Percentiles rank a stretch among this genome's conserved stretches.
Conservation (phyloP, 2,797 vertebrate genomes). For the Sarcoramphus papa region DNA sequence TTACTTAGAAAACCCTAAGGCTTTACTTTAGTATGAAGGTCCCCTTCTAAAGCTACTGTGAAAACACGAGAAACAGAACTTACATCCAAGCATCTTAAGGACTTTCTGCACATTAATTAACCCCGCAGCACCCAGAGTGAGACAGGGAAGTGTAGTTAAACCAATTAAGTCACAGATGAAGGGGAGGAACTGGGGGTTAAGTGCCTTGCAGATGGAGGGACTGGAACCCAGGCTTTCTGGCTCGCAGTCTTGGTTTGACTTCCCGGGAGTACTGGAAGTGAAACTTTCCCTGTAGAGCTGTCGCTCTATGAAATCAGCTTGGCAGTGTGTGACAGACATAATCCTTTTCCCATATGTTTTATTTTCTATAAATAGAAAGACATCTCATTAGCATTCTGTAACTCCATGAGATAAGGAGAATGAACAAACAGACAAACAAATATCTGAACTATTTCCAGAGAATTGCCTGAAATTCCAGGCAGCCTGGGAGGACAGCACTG, state of each 20-base stretch:
- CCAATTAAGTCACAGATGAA: background rate
- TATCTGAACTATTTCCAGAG: constrained; percentile 37
- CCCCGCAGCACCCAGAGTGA: background rate
- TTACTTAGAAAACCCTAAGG: background rate
- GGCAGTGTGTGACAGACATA: constrained; percentile 59
- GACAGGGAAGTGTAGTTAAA: background rate
- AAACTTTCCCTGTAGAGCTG: constrained; percentile 31
- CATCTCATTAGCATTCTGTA: constrained; percentile 53
- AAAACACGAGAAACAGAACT: background rate
- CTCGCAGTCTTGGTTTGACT: background rate
- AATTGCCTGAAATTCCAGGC: constrained; percentile 4
- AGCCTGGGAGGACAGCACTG: background rate
- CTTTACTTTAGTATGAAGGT: background rate
- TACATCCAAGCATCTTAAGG: background rate
- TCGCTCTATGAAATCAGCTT: constrained; percentile 54
- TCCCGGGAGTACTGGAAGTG: constrained; percentile 41
- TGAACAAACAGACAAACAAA: constrained; percentile 48
- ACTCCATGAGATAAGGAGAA: constrained; percentile 46
- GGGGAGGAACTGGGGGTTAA: background rate
- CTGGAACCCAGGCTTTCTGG: constrained; percentile 12
- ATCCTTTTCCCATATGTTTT: constrained; percentile 68
- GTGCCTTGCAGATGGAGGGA: constrained; percentile 3
- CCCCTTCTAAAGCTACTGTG: background rate
- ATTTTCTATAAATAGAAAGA: constrained; percentile 56
- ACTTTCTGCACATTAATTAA: background rate